Evolutionary conservation across 2,113 vertebrate genomes (phyloP), one percentile per base, ranked within the genome.

Genomic region (Petrocephalus zakoni): DNA sequence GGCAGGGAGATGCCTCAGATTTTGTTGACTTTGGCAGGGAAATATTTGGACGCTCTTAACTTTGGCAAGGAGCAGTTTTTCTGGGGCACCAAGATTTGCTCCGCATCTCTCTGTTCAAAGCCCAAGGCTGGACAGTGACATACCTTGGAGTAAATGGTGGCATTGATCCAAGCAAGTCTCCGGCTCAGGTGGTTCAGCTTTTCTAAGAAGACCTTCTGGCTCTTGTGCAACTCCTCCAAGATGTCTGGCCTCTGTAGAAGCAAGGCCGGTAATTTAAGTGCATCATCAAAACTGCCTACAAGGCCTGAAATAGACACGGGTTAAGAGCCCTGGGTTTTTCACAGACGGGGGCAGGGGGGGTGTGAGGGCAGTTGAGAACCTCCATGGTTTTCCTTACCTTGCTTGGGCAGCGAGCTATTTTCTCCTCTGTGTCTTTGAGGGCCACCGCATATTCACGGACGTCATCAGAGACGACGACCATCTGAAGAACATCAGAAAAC

Each of bases 81-180:
- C 25, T 13, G 8, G 72, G 49, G 1, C 52, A 68, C 68, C 8
- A 10, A 51, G 68, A 78, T 46, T 19, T 53, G 29, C 72, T 82
- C 85, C 15, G 13, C 55, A 47, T 88, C 78, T 1, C 19, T 5
- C 42, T 81, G 51, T 47, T 86, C 78, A n/a, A 42, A 17, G 72
- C 47, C 11, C 2, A 55, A 10, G 55, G 22, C 7, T 55, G 17
- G 8, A 5, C 10, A 10, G 15, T 53, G 42, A 15, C 92, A 88
- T 93, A 98, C 98, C 97, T 99, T 98, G 91, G 98, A 99, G 94
- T 99, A 99, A 91, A 99, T 97, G n/a, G 98, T 99, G 92, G 98
- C 97, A 0, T 99, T 99, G 93, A 99, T 98, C 98, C 98, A 99
- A 87, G 98, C 98, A 10, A 99, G 96, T 46, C 98, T 96, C 21